Conservation (phyloP, 1,140 invertebrate species). For the Aporrectodea caliginosa region DNA sequence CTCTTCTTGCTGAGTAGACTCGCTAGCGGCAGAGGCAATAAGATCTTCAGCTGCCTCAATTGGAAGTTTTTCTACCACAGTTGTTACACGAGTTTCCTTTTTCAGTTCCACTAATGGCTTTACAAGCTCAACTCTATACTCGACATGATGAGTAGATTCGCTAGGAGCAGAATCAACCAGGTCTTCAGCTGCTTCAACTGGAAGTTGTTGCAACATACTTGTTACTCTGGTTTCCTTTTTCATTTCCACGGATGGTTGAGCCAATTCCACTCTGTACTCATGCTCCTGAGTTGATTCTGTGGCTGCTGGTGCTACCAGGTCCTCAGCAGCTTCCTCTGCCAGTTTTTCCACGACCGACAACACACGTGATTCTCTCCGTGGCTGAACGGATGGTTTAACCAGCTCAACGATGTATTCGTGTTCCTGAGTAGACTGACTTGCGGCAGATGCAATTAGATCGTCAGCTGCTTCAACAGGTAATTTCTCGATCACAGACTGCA, state of each 20-base stretch:
- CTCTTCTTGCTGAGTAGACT: slow-evolving; percentile 13
- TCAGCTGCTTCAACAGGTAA: background rate
- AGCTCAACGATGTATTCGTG: background rate
- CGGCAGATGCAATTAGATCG: slow-evolving; percentile 12
- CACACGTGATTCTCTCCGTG: background rate
- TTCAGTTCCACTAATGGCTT: background rate
- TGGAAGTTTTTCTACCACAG: slow-evolving; percentile 8
- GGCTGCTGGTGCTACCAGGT: background rate
- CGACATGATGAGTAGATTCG: background rate
- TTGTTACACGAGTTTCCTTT: background rate
- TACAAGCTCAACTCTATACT: background rate
- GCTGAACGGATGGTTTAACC: background rate
- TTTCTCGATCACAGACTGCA: background rate
- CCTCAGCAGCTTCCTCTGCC: background rate
- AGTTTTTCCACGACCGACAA: slow-evolving; percentile 5
- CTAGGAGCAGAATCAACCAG: background rate
- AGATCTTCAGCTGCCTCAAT: background rate
- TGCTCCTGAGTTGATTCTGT: background rate
- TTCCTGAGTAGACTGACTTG: background rate
- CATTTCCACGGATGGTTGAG: slow-evolving; percentile 5
- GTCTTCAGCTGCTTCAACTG: slow-evolving; percentile 11
- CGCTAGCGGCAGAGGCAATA: background rate
- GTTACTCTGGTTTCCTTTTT: slow-evolving; percentile 8
- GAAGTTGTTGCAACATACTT: background rate
- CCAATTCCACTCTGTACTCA: background rate